Evolutionary conservation across 2,888 invertebrate genomes (phyloP).

Genomic region (Myathropa florea): DNA sequence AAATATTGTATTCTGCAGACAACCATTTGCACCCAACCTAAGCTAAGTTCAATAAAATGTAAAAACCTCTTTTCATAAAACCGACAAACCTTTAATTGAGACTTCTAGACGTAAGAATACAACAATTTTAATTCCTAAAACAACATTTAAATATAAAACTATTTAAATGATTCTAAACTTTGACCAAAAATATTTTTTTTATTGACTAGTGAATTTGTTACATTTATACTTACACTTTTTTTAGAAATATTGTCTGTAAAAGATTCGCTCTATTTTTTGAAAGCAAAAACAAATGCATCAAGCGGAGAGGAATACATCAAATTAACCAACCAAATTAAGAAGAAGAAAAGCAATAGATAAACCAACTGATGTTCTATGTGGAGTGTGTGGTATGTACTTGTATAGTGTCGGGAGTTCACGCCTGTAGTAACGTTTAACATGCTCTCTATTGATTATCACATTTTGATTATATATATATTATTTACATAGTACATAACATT

Average conservation of each 20-base stretch:
- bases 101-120: too few relatives aligned
- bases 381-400: conserved; percentile 37
- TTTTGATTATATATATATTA: conserved; percentile 28
- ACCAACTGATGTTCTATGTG: conserved; percentile 45
- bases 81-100: too few relatives aligned
- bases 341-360: conserved; percentile 16
- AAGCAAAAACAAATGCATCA: background rate
- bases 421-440: conserved; percentile 50
- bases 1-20: too few relatives aligned
- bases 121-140: background rate
- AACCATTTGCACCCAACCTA: too few relatives aligned
- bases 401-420: conserved; percentile 35
- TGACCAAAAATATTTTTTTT: background rate
- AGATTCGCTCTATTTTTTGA: background rate
- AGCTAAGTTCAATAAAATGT: too few relatives aligned
- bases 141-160: background rate
- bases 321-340: conserved; percentile 64
- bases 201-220: background rate
- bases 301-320: background rate
- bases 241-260: background rate
- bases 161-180: background rate
- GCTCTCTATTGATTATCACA: conserved; percentile 55
- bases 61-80: too few relatives aligned
- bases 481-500: conserved; percentile 49
- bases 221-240: background rate